Percentiles rank a stretch among this genome's conserved stretches.
These are phyloP conservation scores for Bombus sylvicola DNA, from an alignment of 1,140 invertebrate genomes.

Conservation along the genomic window DNA sequence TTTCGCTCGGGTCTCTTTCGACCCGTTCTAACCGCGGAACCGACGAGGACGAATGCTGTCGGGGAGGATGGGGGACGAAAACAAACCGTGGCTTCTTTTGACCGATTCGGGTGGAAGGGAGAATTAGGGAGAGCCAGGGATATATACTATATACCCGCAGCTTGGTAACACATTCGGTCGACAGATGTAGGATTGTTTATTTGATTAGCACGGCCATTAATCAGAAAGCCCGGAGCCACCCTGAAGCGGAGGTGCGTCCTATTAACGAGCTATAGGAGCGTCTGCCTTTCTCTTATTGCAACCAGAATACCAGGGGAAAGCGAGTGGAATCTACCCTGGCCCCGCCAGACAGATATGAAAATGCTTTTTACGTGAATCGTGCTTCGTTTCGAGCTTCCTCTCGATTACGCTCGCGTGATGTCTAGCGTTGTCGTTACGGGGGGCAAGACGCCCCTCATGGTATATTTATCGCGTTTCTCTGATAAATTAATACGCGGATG, in stretches of 20 bases:
- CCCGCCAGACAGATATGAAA: neutral
- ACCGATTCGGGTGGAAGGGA: neutral
- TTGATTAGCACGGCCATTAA: slow-evolving; percentile 75
- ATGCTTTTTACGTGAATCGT: slow-evolving; percentile 6
- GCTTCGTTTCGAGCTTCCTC: neutral
- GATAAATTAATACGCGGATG: neutral
- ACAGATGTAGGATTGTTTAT: slow-evolving; percentile 77
- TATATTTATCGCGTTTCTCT: neutral
- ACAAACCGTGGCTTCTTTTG: slow-evolving; percentile 21
- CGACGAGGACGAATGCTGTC: neutral
- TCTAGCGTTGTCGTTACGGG: neutral
- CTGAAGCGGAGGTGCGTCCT: slow-evolving; percentile 38
- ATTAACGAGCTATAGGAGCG: slow-evolving; percentile 43
- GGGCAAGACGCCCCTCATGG: neutral
- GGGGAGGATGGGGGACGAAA: neutral
- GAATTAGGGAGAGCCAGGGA: neutral
- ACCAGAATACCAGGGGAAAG: neutral
- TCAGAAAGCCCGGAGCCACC: slow-evolving; percentile 59
- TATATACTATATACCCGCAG: slow-evolving; percentile 24
- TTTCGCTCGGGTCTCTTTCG: neutral
- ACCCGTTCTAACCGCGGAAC: neutral
- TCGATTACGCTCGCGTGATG: slow-evolving; percentile 6
- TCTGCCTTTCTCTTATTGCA: slow-evolving; percentile 23
- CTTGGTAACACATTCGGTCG: slow-evolving; percentile 72
- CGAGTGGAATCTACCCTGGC: neutral